Conservation (phyloP, 2,888 invertebrate genomes). For the Heliconius cydno region DNA sequence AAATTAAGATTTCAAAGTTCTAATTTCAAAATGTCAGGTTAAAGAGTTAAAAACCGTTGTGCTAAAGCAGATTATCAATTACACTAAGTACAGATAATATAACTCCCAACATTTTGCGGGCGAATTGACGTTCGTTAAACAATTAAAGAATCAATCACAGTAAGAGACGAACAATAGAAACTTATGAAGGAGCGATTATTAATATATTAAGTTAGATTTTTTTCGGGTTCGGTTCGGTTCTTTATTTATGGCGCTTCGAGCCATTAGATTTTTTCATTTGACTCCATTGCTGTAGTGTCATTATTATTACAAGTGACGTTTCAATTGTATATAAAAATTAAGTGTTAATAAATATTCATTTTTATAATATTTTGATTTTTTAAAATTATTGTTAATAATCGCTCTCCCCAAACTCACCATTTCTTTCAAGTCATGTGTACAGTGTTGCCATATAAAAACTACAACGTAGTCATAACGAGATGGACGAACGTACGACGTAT, state of each 20-base stretch:
- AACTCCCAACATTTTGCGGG: constrained; percentile 59
- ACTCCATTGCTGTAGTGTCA: too few species aligned
- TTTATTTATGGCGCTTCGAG: too few species aligned
- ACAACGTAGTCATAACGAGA: constrained; percentile 63
- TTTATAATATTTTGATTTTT: neutral
- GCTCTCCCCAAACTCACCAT: neutral
- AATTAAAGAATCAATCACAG: constrained; percentile 52
- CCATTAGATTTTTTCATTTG: too few species aligned
- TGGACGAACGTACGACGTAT: constrained; percentile 72
- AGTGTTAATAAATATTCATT: neutral
- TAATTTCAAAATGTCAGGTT: constrained; percentile 38
- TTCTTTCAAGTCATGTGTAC: constrained; percentile 16
- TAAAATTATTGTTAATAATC: constrained; percentile 6
- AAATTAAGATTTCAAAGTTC: constrained; percentile 18
- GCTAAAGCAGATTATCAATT: constrained; percentile 65
- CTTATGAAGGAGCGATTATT: constrained; percentile 3
- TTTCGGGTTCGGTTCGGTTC: too few species aligned
- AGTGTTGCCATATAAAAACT: constrained; percentile 58
- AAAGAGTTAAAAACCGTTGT: constrained; percentile 61
- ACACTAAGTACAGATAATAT: constrained; percentile 69
- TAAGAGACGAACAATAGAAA: constrained; percentile 31
- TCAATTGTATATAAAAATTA: too few species aligned
- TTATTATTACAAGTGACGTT: too few species aligned
- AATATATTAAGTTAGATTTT: neutral
- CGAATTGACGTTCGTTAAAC: constrained; percentile 57